These are phyloP conservation scores for Drosophila subobscura DNA, from an alignment of 1,140 invertebrate genomes.

Conservation along the genomic window DNA sequence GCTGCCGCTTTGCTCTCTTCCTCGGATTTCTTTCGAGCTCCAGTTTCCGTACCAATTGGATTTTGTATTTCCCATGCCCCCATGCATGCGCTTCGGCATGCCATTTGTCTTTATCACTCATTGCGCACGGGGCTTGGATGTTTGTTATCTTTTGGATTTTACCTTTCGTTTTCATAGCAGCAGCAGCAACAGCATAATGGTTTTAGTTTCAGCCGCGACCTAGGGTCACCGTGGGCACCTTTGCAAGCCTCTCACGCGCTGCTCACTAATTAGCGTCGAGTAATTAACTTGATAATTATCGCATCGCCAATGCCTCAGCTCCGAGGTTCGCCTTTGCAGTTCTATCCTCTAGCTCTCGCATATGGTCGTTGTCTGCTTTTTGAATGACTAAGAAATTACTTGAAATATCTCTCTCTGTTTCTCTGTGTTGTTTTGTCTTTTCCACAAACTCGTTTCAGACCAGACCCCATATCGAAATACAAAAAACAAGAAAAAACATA, in stretches of 20 bases:
- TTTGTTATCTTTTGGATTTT: conserved; percentile 18
- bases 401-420: conserved; percentile 8
- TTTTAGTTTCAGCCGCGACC: conserved; percentile 23
- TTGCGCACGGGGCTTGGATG: background rate
- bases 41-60: conserved; percentile 53
- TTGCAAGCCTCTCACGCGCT: conserved; percentile 15
- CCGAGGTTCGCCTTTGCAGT: conserved; percentile 38
- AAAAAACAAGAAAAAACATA: conserved; percentile 24
- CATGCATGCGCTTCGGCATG: too few species aligned
- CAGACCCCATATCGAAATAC: conserved; percentile 31
- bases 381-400: conserved; percentile 37
- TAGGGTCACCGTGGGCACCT: conserved; percentile 25
- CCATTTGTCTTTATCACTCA: conserved; percentile 28
- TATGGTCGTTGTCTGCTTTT: conserved; percentile 5
- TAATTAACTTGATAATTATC: conserved; percentile 61
- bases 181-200: conserved; percentile 5
- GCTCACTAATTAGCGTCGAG: conserved; percentile 56
- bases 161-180: conserved; percentile 48
- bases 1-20: conserved; percentile 37
- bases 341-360: conserved; percentile 5
- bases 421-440: conserved; percentile 13
- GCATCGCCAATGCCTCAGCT: conserved; percentile 20
- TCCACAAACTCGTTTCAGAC: conserved; percentile 39
- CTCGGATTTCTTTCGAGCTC: conserved; percentile 56
- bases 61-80: conserved; percentile 11